phyloP scores from a whole-genome alignment of 1,140 invertebrate genomes.

The Drosophila neocordata region DNA sequence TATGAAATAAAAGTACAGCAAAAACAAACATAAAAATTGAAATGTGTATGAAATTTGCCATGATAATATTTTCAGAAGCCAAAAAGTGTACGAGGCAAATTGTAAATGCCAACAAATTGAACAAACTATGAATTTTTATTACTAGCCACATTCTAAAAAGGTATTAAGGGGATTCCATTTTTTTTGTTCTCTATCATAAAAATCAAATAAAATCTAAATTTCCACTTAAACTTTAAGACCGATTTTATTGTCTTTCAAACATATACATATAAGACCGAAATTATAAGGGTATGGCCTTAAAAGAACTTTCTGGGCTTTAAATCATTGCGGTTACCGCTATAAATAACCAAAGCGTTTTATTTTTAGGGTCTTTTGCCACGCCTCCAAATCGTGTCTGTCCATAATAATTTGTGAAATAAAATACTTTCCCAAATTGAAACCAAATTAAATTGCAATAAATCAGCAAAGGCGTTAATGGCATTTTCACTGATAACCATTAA shows the following conservation, averaged over 20 bases:
- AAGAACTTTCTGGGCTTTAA: conserved; percentile 39
- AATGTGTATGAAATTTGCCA: background rate
- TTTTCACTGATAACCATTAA: conserved; percentile 74
- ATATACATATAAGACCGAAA: background rate
- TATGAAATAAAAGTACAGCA: background rate
- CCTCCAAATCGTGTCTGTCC: conserved; percentile 71
- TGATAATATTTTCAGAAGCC: background rate
- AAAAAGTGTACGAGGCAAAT: conserved; percentile 14
- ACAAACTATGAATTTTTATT: conserved; percentile 22
- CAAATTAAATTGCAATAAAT: conserved; percentile 80
- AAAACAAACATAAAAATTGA: background rate
- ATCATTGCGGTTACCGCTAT: conserved; percentile 49
- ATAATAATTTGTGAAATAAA: conserved; percentile 79
- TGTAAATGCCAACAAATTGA: background rate
- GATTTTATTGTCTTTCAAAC: conserved; percentile 35
- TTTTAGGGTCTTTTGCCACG: conserved; percentile 39
- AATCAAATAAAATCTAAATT: conserved; percentile 52
- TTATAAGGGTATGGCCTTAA: conserved; percentile 26
- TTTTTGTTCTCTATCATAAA: conserved; percentile 24
- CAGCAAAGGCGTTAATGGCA: conserved; percentile 73
- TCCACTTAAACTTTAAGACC: conserved; percentile 18
- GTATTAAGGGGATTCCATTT: background rate
- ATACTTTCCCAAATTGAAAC: conserved; percentile 75
- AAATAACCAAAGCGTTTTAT: conserved; percentile 53
- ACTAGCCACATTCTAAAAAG: background rate